phyloP scores from a whole-genome alignment of 2,113 vertebrate genomes.

The Sprattus sprattus region DNA sequence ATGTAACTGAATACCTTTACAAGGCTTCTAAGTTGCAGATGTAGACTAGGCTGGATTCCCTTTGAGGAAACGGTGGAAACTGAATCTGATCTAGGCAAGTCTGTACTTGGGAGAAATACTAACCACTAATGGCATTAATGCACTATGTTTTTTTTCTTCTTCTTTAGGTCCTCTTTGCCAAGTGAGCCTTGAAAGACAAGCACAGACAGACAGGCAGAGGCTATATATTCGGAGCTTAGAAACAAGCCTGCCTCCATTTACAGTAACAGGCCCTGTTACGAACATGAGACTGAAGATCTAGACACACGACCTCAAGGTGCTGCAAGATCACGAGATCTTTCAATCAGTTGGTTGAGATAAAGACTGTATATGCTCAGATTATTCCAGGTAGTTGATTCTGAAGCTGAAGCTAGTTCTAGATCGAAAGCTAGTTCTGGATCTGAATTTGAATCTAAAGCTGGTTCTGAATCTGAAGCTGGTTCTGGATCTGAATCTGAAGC shows the following conservation, averaged over 20 bases:
- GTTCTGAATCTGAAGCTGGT: too few relatives aligned
- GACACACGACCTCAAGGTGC: neutral
- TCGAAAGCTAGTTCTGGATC: neutral
- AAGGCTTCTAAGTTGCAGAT: too few relatives aligned
- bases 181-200: neutral
- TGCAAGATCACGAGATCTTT: neutral
- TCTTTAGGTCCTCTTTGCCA: neutral
- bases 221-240: neutral
- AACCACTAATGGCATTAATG: neutral
- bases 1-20: neutral
- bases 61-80: neutral
- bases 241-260: neutral
- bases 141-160: neutral
- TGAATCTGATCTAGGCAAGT: neutral
- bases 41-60: neutral
- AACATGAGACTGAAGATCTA: neutral
- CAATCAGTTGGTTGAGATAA: neutral
- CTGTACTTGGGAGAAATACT: neutral
- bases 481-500: too few relatives aligned
- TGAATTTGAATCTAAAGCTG: too few relatives aligned
- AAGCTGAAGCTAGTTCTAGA: neutral
- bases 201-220: conserved; percentile 3
- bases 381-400: neutral
- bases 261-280: neutral
- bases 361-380: neutral